phyloP scores from a whole-genome alignment of 2,113 vertebrate species.

The Notechis scutatus region DNA sequence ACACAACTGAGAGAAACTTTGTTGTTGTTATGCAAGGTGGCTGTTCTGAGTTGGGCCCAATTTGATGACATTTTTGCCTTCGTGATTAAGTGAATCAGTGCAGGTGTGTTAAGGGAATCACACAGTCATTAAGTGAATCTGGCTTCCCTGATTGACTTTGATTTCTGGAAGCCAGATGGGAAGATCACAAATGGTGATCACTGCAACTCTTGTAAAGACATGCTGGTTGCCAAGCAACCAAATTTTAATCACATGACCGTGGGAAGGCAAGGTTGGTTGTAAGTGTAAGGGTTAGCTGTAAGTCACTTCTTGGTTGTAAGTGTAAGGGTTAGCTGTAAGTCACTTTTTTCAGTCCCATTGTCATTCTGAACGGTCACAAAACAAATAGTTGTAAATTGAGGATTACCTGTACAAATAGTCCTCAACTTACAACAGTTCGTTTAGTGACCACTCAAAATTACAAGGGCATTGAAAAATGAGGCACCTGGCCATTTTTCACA shows the following conservation, averaged over 20 bases:
- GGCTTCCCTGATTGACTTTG: neutral
- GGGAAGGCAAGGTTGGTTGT: neutral
- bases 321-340: neutral
- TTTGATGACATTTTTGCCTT: neutral
- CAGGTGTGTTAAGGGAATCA: neutral
- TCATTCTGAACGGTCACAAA: neutral
- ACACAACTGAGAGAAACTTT: neutral
- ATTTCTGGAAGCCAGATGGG: neutral
- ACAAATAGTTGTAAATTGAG: neutral
- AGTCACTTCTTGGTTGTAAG: neutral
- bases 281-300: neutral
- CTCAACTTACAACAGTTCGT: no score
- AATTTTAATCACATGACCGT: neutral
- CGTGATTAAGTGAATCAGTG: neutral
- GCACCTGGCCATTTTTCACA: no score
- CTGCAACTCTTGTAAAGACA: neutral
- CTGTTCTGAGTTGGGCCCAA: neutral
- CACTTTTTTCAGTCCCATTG: neutral
- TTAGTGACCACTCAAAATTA: no score
- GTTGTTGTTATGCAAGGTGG: neutral
- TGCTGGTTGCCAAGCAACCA: neutral
- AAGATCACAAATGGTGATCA: neutral
- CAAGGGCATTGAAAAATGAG: no score
- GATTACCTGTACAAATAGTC: neutral
- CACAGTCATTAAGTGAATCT: neutral